Evolutionary conservation across 1,140 invertebrate species (phyloP), one percentile per base, ranked within the genome.

Genomic region (Ceratitis capitata): DNA sequence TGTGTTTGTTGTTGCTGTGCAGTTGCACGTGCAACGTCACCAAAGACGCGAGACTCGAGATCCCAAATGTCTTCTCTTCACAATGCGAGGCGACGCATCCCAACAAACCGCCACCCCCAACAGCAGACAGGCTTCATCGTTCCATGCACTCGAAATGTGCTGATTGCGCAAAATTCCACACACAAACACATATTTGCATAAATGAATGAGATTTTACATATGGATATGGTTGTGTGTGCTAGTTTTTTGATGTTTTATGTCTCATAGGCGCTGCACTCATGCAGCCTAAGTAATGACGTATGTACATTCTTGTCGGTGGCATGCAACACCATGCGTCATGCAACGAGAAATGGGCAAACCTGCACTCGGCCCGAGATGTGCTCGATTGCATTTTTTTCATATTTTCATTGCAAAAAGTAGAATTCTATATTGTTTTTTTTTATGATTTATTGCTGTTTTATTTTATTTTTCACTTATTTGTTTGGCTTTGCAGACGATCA

Each of bases 191-290:
- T 49, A 56, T 58, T 12, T 84, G 83, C 47, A 5, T 58, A 26
- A 26, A 51, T 87, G 51, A 86, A 58, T 83, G 53, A n/a, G n/a
- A n/a, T n/a, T n/a, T n/a, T n/a, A n/a, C n/a, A n/a, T n/a, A n/a
- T n/a, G n/a, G 87, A 82, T 83, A 74, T 84, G 86, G 87, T 83
- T 83, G 86, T 84, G 51, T 58, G 85, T 88, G 86, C 85, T 86
- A 85, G 85, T 82, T 85, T 74, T 84, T 86, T 83, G 85, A 86
- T 26, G 39, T 78, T 78, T 78, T 45, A 78, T 78, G 69, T 78
- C 69, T 78, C 69, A 78, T 42, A 45, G 69, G 69, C 69, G 19
- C 69, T 45, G 58, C 69, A 26, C 42, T 26, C 4, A 23, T 78
- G 69, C 69, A 78, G 45, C n/a, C 19, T 19, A 23, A 4, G n/a